phyloP scores from a whole-genome alignment of 2,888 invertebrate species.

The Acanthosepion lycidas region DNA sequence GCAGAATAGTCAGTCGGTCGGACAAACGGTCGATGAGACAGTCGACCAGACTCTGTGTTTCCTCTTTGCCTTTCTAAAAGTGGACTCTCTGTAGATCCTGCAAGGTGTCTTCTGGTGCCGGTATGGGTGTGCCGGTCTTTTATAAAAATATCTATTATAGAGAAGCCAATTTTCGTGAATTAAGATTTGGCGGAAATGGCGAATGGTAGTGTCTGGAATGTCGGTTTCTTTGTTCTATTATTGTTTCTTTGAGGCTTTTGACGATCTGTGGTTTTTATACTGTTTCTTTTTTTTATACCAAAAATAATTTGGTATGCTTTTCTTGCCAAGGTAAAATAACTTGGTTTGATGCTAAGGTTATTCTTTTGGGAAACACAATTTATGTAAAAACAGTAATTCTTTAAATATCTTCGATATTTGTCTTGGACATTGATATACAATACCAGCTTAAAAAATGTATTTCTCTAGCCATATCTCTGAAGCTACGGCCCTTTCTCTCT shows the following conservation, averaged over 20 bases:
- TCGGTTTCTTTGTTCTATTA: background rate
- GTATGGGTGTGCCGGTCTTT: background rate
- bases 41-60: background rate
- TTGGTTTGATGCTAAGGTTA: no score
- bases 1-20: background rate
- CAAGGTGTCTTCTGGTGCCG: background rate
- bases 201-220: background rate
- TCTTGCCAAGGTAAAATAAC: background rate
- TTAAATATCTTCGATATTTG: no score
- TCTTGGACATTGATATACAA: no score
- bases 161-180: background rate
- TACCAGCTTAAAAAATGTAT: no score
- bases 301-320: background rate
- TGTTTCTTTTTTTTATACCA: background rate
- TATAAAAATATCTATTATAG: background rate
- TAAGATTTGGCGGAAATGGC: background rate
- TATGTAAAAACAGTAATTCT: no score
- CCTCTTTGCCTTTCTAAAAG: background rate
- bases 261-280: background rate
- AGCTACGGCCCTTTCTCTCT: no score
- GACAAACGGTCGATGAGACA: background rate
- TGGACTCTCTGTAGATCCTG: background rate
- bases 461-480: no score
- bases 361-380: no score
- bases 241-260: background rate